Evolutionary conservation across 2,797 vertebrate genomes (phyloP), one percentile per base, ranked within the genome.

Genomic region (Dendrocincla fuliginosa): DNA sequence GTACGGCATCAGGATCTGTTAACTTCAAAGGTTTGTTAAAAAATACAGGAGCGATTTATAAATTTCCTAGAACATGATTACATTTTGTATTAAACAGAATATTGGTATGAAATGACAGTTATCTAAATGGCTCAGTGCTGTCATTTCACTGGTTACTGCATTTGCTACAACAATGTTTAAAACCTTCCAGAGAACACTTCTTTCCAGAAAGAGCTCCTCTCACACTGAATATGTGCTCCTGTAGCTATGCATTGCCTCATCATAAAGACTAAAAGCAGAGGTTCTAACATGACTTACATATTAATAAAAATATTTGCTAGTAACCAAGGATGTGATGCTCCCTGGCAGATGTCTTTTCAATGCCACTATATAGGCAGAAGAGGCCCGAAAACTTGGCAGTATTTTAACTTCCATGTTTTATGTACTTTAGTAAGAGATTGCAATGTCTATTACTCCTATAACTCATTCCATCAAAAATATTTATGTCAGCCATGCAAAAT

Each of bases 401-500:
- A 89, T 93, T 94, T 96, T 94, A 87, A 76, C 69, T 91, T 78
- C 24, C n/a, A 44, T 83, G 46, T 44, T 95, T 97, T 91, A 86
- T 93, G 50, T 61, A 92, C 64, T 92, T 94, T 50, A 69, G 76
- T 35, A 88, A 88, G 87, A 94, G 92, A 94, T 86, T 93, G 69
- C 84, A 69, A 41, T 92, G 39, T 42, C 78, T 92, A 74, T 80
- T 76, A 32, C 84, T 92, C 32, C 84, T 92, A 23, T 85, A 93
- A 94, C 33, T 89, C 69, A 91, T 94, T 92, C 69, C 50, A 96
- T 89, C 95, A 93, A 89, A 95, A 89, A 93, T 92, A 91, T 96
- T 94, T 95, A 92, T 80, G 79, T 59, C 87, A 89, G 37, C 53
- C 39, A 63, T 41, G 84, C 76, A 92, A 88, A 89, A 94, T 91